Conservation (phyloP, 2,797 vertebrate genomes). For the Aselliscus stoliczkanus region DNA sequence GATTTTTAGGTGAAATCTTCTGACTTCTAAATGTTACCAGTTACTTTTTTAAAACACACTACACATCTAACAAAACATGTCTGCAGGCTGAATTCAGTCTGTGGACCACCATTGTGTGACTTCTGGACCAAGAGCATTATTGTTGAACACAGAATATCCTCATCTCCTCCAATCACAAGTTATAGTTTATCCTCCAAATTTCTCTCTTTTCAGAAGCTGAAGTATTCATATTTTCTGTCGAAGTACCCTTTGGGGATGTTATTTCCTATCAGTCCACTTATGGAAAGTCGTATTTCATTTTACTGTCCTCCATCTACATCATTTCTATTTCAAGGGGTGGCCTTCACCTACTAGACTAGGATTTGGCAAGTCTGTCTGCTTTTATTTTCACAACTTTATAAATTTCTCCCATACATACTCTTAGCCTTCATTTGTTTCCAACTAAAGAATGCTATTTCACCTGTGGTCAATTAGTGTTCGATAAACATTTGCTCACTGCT, state of each 20-base stretch:
- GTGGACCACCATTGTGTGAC: background rate
- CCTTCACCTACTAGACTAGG: background rate
- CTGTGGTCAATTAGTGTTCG: background rate
- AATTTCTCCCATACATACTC: background rate
- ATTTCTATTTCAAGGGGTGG: background rate
- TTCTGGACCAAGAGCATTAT: background rate
- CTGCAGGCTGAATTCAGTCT: background rate
- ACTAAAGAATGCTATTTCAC: background rate
- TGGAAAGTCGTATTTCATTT: background rate
- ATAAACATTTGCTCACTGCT: background rate
- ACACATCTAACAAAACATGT: background rate
- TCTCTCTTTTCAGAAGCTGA: background rate
- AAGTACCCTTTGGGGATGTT: background rate
- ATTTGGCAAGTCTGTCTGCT: background rate
- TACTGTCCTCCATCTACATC: background rate
- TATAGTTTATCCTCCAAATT: background rate
- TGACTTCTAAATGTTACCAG: background rate
- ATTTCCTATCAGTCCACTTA: background rate
- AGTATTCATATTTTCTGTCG: background rate
- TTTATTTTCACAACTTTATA: conserved; percentile 9
- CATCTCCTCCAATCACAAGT: background rate
- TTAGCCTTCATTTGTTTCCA: conserved; percentile 14
- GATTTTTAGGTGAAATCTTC: background rate
- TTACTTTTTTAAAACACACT: background rate
- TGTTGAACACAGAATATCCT: background rate